Evolutionary conservation across 2,113 vertebrate genomes (phyloP).

Genomic region (Isichthys henryi): DNA sequence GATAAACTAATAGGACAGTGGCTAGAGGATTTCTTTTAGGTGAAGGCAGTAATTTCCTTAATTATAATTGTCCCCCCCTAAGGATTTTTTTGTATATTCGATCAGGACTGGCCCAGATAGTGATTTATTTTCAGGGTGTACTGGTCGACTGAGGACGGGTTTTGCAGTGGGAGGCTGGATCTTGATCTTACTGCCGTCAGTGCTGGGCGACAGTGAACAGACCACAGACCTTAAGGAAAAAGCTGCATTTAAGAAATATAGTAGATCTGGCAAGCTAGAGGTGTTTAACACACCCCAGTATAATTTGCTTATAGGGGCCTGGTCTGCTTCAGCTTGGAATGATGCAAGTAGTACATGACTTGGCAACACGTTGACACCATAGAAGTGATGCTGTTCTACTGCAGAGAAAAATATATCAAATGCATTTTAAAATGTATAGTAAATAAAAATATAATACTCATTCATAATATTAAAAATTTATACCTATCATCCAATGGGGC

Average conservation of each 20-base stretch:
- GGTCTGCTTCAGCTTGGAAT: not conserved
- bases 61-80: slow-evolving; percentile 22
- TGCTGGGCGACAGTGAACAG: not conserved
- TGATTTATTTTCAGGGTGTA: slow-evolving; percentile 14
- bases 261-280: not conserved
- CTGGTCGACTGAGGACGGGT: slow-evolving; percentile 4
- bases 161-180: not conserved
- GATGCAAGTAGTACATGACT: not conserved
- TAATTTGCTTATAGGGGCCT: not conserved
- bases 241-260: not conserved
- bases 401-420: not conserved
- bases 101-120: slow-evolving; percentile 24
- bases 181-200: not conserved
- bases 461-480: not conserved
- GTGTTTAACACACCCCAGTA: not conserved
- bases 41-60: slow-evolving; percentile 26
- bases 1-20: slow-evolving; percentile 15
- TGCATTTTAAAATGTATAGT: not conserved
- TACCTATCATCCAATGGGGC: not conserved
- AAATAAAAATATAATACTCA: not conserved
- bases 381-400: not conserved
- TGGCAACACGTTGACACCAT: not conserved
- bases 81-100: slow-evolving; percentile 10
- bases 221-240: not conserved
- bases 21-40: slow-evolving; percentile 20